A percentile compares a stretch with the other conserved stretches of the same genome.
These are phyloP conservation scores for Cydia fagiglandana DNA, from an alignment of 1,140 invertebrate species.

Conservation along the genomic window DNA sequence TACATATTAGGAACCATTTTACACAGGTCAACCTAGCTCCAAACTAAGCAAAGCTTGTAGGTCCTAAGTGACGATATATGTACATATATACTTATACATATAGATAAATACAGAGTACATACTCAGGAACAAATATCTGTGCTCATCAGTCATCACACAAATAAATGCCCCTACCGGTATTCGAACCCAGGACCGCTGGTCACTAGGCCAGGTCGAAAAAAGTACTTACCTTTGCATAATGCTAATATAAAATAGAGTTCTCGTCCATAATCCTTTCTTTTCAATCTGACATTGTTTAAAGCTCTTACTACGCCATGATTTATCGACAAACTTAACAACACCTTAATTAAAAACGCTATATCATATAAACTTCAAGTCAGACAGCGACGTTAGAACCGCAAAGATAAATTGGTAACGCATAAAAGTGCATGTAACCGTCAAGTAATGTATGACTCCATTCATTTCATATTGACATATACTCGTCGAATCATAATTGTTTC, in stretches of 20 bases:
- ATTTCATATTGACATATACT: neutral
- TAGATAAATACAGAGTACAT: no score
- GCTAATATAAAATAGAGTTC: neutral
- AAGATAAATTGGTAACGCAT: neutral
- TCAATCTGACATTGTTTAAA: neutral
- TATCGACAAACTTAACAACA: neutral
- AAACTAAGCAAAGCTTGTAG: no score
- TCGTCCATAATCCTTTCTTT: neutral
- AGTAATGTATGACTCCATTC: conserved; percentile 11
- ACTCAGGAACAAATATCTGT: no score
- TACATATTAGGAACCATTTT: no score
- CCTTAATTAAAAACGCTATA: neutral
- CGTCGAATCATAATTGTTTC: neutral
- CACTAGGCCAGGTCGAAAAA: no score
- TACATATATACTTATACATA: no score
- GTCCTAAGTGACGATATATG: no score
- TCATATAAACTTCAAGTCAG: neutral
- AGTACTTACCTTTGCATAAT: no score
- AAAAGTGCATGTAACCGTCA: conserved; percentile 23
- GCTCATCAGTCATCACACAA: no score
- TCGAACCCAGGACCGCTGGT: no score
- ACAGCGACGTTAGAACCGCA: neutral
- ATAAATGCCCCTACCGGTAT: no score
- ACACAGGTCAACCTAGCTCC: no score
- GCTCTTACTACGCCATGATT: neutral